Percentiles rank a stretch among this genome's conserved stretches.
Conservation (phyloP, 2,113 vertebrate species). For the Rattus norvegicus region DNA sequence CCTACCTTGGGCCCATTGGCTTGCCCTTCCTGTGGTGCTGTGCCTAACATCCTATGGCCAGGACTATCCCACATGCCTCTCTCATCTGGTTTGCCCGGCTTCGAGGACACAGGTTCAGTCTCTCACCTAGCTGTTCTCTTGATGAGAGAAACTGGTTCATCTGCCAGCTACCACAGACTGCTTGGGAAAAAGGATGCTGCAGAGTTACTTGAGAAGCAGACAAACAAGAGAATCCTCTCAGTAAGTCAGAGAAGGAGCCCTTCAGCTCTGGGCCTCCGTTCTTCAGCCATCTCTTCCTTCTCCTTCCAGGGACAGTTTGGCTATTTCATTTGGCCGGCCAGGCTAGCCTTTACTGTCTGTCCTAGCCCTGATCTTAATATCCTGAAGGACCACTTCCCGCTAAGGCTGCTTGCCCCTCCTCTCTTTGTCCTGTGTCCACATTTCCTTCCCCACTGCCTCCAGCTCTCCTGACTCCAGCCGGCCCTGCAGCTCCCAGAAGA, state of each 20-base stretch:
- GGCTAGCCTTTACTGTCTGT: not conserved
- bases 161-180: not conserved
- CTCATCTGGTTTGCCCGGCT: not conserved
- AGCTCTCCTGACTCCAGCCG: not conserved
- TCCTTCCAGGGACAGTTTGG: not conserved
- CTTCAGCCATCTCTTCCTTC: not conserved
- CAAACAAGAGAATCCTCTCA: not conserved
- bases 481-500: not conserved
- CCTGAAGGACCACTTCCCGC: no score
- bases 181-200: accelerated
- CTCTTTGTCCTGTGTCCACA: not conserved
- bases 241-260: not conserved
- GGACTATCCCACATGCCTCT: not conserved
- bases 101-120: not conserved
- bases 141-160: not conserved
- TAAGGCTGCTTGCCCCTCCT: not conserved
- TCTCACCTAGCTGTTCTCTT: not conserved
- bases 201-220: not conserved
- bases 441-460: not conserved
- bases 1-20: no score
- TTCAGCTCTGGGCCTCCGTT: not conserved
- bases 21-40: not conserved
- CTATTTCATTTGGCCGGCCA: no score
- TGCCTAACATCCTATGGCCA: not conserved
- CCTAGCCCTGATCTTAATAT: not conserved